Percentiles rank a stretch among this genome's conserved stretches.
phyloP scores from a whole-genome alignment of 2,113 vertebrate genomes.

The Syngnathus floridae region DNA sequence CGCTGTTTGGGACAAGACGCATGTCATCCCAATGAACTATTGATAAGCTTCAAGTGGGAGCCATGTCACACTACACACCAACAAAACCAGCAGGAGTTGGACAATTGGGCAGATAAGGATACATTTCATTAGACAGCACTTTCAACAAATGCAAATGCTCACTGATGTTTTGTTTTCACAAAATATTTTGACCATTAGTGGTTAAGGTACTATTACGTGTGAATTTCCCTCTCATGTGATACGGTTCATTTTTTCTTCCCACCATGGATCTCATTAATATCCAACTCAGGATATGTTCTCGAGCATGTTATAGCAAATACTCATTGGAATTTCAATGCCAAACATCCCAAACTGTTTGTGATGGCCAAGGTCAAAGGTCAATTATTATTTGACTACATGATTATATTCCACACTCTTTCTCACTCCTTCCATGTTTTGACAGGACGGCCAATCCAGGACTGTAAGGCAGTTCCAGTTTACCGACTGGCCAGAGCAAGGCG shows the following conservation, averaged over 20 bases:
- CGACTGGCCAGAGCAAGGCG: constrained; percentile 95
- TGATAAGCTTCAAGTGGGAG: constrained; percentile 63
- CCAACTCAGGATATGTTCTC: neutral
- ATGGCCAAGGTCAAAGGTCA: too few species aligned
- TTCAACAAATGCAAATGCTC: neutral
- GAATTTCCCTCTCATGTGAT: neutral
- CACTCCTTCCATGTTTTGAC: constrained; percentile 8
- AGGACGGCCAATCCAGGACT: constrained; percentile 95
- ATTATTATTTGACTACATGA: neutral
- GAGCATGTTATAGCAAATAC: too few species aligned
- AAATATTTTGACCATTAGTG: neutral
- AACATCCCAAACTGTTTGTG: too few species aligned
- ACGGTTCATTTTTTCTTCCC: neutral
- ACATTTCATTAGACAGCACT: constrained; percentile 2
- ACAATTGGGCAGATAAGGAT: constrained; percentile 17
- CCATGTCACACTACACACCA: constrained; percentile 28
- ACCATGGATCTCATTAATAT: neutral
- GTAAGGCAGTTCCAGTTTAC: constrained; percentile 99
- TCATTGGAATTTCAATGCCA: too few species aligned
- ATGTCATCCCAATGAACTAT: constrained; percentile 64
- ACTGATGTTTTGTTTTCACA: neutral
- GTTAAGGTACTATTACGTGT: neutral
- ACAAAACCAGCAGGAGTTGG: constrained; percentile 4
- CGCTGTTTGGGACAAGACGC: constrained; percentile 57
- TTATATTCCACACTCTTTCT: neutral